Evolutionary conservation across 2,113 vertebrate species (phyloP).

Genomic region (Serinus canaria): DNA sequence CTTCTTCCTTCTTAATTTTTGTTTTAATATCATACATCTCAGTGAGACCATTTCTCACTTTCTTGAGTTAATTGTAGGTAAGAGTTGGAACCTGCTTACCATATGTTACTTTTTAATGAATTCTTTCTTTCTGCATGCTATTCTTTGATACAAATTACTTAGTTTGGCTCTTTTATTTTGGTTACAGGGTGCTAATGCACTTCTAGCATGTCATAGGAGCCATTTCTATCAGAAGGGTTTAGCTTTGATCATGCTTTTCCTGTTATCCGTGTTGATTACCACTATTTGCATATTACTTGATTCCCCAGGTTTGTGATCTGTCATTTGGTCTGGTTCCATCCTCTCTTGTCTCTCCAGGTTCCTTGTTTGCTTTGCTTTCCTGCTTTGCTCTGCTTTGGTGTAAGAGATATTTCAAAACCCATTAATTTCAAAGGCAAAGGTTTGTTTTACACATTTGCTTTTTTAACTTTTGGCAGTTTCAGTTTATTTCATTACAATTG

Average conservation of each 20-base stretch:
- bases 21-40: conserved; percentile 4
- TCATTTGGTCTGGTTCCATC: neutral
- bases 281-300: conserved; percentile 47
- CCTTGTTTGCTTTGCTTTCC: conserved; percentile 31
- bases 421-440: conserved; percentile 41
- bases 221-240: conserved; percentile 24
- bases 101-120: conserved; percentile 33
- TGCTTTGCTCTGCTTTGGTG: conserved; percentile 13
- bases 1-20: conserved; percentile 39
- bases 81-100: conserved; percentile 8
- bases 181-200: conserved; percentile 41
- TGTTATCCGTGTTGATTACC: conserved; percentile 51
- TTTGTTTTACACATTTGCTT: neutral
- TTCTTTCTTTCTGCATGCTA: conserved; percentile 1
- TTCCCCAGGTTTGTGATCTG: conserved; percentile 37
- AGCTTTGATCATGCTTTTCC: conserved; percentile 35
- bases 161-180: conserved; percentile 22
- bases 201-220: conserved; percentile 31
- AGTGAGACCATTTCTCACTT: neutral
- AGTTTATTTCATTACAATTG: neutral
- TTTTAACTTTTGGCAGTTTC: neutral
- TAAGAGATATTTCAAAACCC: conserved; percentile 3
- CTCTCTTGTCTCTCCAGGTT: conserved; percentile 14
- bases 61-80: conserved; percentile 21
- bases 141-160: conserved; percentile 37